Conservation (phyloP, 1,140 invertebrate genomes). For the Zaprionus taronus region DNA sequence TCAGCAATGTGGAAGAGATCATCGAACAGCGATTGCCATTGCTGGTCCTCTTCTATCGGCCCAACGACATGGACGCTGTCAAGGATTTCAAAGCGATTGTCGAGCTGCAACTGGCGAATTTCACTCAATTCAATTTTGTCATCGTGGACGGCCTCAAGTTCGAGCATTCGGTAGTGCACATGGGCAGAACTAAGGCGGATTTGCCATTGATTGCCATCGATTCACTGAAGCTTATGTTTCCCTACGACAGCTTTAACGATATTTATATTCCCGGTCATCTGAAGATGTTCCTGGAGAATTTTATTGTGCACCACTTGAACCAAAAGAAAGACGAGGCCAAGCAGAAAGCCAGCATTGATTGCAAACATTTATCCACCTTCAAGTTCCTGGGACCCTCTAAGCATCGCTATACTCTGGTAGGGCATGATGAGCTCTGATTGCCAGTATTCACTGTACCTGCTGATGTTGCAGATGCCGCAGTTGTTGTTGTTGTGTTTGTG, state of each 20-base stretch:
- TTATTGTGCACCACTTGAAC: neutral
- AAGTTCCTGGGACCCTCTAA: slow-evolving; percentile 62
- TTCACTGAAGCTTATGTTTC: slow-evolving; percentile 51
- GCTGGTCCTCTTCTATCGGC: slow-evolving; percentile 47
- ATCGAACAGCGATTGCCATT: slow-evolving; percentile 59
- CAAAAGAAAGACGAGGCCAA: neutral
- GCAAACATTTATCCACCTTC: slow-evolving; percentile 43
- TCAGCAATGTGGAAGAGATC: slow-evolving; percentile 59
- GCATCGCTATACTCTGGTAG: slow-evolving; percentile 61
- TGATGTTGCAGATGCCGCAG: slow-evolving; percentile 19
- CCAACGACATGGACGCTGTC: slow-evolving; percentile 33
- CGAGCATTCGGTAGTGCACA: slow-evolving; percentile 47
- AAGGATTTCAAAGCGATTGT: slow-evolving; percentile 61
- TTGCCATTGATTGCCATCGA: slow-evolving; percentile 65
- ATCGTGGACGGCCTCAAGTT: slow-evolving; percentile 53
- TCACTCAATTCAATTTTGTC: slow-evolving; percentile 44
- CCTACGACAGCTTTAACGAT: slow-evolving; percentile 38
- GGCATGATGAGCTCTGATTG: slow-evolving; percentile 68
- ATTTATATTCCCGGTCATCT: slow-evolving; percentile 54
- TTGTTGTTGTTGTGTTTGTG: slow-evolving; percentile 21
- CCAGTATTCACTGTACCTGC: slow-evolving; percentile 1
- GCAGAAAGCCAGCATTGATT: neutral
- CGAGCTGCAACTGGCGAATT: slow-evolving; percentile 41
- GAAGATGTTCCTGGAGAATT: slow-evolving; percentile 41
- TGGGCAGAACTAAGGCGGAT: slow-evolving; percentile 37